A percentile compares a stretch with the other conserved stretches of the same genome.
Evolutionary conservation across 1,140 invertebrate genomes (phyloP).

Genomic region (Acyrthosiphon pisum): DNA sequence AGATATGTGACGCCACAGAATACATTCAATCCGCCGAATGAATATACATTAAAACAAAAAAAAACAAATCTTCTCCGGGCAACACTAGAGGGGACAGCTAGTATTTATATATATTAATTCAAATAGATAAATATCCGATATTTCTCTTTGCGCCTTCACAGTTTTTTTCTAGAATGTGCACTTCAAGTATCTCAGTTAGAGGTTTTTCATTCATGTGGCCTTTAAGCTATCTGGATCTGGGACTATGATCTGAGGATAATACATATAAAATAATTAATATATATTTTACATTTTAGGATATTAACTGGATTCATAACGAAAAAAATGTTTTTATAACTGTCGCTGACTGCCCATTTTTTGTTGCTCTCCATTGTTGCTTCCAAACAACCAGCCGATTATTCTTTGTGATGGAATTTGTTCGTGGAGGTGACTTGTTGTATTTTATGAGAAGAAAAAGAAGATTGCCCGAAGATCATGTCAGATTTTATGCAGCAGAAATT

Average conservation of each 20-base stretch:
- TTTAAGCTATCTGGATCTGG: too few species aligned
- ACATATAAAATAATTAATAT: background rate
- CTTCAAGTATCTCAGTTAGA: too few species aligned
- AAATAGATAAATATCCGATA: too few species aligned
- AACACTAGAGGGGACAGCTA: too few species aligned
- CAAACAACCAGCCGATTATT: slow-evolving; percentile 93
- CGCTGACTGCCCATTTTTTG: slow-evolving; percentile 99
- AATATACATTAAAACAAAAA: too few species aligned
- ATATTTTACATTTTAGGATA: slow-evolving; percentile 70
- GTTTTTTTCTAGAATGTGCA: too few species aligned
- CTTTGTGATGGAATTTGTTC: slow-evolving; percentile 99
- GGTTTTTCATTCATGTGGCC: too few species aligned
- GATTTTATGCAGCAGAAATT: slow-evolving; percentile 99
- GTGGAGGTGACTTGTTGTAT: slow-evolving; percentile 99
- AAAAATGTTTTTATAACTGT: slow-evolving; percentile 99
- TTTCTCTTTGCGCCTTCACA: too few species aligned
- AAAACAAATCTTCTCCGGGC: too few species aligned
- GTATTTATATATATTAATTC: too few species aligned
- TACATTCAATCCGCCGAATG: too few species aligned
- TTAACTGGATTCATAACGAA: slow-evolving; percentile 99
- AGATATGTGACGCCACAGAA: too few species aligned
- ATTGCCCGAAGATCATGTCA: slow-evolving; percentile 85
- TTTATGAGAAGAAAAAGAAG: slow-evolving; percentile 97
- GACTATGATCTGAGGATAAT: background rate
- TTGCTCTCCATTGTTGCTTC: slow-evolving; percentile 99